Evolutionary conservation across 2,888 invertebrate species (phyloP).

Genomic region (Standfussiana lucernea): DNA sequence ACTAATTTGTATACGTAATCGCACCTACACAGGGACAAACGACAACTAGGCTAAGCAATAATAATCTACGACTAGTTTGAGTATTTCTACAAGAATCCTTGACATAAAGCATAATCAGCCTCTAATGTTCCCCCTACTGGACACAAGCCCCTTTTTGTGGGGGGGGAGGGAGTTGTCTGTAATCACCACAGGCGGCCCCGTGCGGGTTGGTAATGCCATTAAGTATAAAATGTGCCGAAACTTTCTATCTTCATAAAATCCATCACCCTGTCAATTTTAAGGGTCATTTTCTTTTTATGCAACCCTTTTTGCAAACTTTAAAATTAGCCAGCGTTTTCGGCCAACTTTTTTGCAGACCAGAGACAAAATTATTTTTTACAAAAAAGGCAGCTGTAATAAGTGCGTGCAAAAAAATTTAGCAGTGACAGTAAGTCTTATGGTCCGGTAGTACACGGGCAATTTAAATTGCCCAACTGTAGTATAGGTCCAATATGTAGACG

Average conservation of each 20-base stretch:
- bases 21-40: constrained; percentile 37
- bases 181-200: neutral
- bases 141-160: neutral
- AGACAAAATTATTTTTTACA: constrained; percentile 44
- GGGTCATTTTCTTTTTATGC: constrained; percentile 22
- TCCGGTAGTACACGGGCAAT: constrained; percentile 34
- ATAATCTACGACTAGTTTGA: constrained; percentile 23
- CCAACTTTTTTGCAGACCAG: constrained; percentile 16
- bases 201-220: neutral
- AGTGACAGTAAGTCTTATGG: constrained; percentile 11
- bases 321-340: constrained; percentile 5
- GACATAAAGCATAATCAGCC: neutral
- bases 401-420: constrained; percentile 36
- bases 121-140: neutral
- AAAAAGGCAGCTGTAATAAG: constrained; percentile 48
- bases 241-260: constrained; percentile 30
- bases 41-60: constrained; percentile 16
- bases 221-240: constrained; percentile 3
- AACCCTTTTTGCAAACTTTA: constrained; percentile 16
- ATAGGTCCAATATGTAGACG: neutral
- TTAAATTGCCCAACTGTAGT: constrained; percentile 8
- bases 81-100: constrained; percentile 17
- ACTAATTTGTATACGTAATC: constrained; percentile 53
- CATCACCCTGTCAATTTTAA: constrained; percentile 39
- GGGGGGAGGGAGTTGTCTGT: neutral